Percentiles rank a stretch among this genome's conserved stretches.
Conservation (phyloP, 1,140 invertebrate species). For the Sarcophaga peregrina region DNA sequence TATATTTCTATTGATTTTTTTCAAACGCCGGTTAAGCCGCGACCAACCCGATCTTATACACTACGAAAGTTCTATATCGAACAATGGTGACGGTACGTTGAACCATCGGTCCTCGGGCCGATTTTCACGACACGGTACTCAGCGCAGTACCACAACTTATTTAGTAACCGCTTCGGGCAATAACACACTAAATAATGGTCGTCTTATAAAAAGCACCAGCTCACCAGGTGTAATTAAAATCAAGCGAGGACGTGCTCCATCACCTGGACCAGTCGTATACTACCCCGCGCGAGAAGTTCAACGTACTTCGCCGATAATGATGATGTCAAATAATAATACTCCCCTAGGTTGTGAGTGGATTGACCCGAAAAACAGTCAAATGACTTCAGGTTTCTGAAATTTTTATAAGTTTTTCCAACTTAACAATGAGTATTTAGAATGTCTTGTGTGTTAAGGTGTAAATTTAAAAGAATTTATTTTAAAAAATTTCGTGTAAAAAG, state of each 20-base stretch:
- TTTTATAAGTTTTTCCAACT: background rate
- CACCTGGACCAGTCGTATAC: constrained; percentile 76
- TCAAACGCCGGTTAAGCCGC: constrained; percentile 71
- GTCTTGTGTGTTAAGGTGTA: background rate
- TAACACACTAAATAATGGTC: constrained; percentile 58
- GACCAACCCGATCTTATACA: constrained; percentile 80
- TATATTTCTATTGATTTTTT: constrained; percentile 89
- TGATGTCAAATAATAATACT: constrained; percentile 59
- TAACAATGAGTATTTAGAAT: background rate
- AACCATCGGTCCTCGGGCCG: constrained; percentile 75
- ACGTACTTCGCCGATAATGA: constrained; percentile 52
- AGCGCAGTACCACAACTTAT: constrained; percentile 67
- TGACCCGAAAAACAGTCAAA: constrained; percentile 50
- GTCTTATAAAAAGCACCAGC: constrained; percentile 52
- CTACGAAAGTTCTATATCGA: constrained; percentile 84
- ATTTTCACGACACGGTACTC: constrained; percentile 73
- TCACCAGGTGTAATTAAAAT: constrained; percentile 59
- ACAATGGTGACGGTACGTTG: constrained; percentile 73
- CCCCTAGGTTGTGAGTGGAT: constrained; percentile 60
- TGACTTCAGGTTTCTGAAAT: constrained; percentile 60
- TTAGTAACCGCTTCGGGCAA: constrained; percentile 66
- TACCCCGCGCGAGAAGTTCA: constrained; percentile 70
- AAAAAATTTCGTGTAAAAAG: background rate
- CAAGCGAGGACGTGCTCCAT: constrained; percentile 66
- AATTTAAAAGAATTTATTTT: background rate